A percentile compares a stretch with the other conserved stretches of the same genome.
Conservation (phyloP, 2,797 vertebrate species). For the Enteromius afrohamiltoni region DNA sequence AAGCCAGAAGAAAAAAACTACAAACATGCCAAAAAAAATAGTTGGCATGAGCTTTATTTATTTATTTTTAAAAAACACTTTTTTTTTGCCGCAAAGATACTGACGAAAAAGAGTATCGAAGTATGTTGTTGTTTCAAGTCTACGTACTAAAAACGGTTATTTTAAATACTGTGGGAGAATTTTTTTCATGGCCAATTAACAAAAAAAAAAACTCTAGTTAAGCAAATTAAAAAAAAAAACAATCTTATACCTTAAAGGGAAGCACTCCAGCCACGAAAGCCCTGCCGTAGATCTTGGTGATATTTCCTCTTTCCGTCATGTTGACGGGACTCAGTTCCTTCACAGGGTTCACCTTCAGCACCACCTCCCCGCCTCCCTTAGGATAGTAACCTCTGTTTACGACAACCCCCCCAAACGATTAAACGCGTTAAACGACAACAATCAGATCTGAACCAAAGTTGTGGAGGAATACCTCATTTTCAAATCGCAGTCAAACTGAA, state of each 20-base stretch:
- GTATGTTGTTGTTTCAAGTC: neutral
- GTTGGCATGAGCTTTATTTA: too few relatives aligned
- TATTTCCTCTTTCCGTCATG: constrained; percentile 88
- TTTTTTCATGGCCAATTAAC: neutral
- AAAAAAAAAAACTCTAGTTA: neutral
- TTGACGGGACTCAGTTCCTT: constrained; percentile 86
- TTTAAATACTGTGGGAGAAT: neutral
- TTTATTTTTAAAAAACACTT: too few relatives aligned
- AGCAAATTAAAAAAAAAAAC: too few relatives aligned
- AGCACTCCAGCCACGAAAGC: constrained; percentile 93
- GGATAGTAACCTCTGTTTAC: constrained; percentile 91
- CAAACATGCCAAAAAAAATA: too few relatives aligned
- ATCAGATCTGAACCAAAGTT: too few relatives aligned
- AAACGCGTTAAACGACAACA: neutral
- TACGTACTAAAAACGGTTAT: neutral
- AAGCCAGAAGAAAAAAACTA: too few relatives aligned
- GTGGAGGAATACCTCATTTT: constrained; percentile 82
- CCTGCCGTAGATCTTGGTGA: constrained; percentile 93
- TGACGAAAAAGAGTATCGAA: neutral
- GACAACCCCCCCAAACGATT: neutral
- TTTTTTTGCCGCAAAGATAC: neutral
- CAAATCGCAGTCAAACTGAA: constrained; percentile 90
- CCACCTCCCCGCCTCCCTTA: constrained; percentile 91
- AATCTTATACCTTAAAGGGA: constrained; percentile 84
- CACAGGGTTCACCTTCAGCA: constrained; percentile 85